Evolutionary conservation across 2,888 invertebrate species (phyloP).

Genomic region (Catocala fraxini): DNA sequence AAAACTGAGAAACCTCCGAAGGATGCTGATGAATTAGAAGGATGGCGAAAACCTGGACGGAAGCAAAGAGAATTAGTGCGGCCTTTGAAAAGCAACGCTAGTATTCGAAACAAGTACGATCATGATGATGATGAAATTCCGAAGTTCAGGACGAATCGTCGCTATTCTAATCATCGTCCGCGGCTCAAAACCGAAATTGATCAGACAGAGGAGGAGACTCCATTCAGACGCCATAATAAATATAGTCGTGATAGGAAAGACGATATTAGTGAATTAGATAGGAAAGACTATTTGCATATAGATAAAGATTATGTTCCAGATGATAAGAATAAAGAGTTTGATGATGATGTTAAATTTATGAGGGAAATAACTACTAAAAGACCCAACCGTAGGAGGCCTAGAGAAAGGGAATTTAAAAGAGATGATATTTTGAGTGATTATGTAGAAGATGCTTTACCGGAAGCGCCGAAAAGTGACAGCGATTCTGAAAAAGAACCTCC

Average conservation of each 20-base stretch:
- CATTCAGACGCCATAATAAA: slow-evolving; percentile 36
- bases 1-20: slow-evolving; percentile 54
- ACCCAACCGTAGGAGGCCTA: slow-evolving; percentile 62
- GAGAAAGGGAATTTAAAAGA: slow-evolving; percentile 57
- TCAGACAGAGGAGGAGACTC: slow-evolving; percentile 38
- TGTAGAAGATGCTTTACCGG: slow-evolving; percentile 29
- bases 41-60: slow-evolving; percentile 57
- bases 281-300: slow-evolving; percentile 45
- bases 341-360: slow-evolving; percentile 47
- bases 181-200: slow-evolving; percentile 48
- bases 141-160: slow-evolving; percentile 46
- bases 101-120: slow-evolving; percentile 41
- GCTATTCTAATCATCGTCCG: slow-evolving; percentile 48
- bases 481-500: slow-evolving; percentile 7
- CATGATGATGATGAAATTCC: slow-evolving; percentile 48
- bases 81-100: slow-evolving; percentile 33
- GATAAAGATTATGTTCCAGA: slow-evolving; percentile 53
- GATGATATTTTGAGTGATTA: slow-evolving; percentile 32
- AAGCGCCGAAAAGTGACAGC: not conserved
- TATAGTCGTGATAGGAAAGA: slow-evolving; percentile 49
- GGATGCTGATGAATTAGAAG: slow-evolving; percentile 51
- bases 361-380: slow-evolving; percentile 54
- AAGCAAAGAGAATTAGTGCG: slow-evolving; percentile 49
- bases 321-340: slow-evolving; percentile 51
- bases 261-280: slow-evolving; percentile 50